A percentile compares a stretch with the other conserved stretches of the same genome.
Conservation (phyloP, 2,888 invertebrate species). For the Dascillus cervinus region DNA sequence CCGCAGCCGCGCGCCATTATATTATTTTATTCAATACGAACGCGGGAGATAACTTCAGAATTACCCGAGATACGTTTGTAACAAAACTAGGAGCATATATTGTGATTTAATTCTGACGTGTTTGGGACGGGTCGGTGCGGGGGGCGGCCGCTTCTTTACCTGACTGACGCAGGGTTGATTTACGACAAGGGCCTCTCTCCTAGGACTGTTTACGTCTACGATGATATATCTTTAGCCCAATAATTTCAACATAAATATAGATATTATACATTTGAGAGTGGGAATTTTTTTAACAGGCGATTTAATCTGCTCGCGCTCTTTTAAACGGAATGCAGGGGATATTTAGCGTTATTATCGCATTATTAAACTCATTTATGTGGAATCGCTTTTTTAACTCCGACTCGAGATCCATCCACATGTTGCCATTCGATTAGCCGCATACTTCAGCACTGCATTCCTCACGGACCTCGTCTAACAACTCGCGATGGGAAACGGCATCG, state of each 20-base stretch:
- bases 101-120: conserved; percentile 6
- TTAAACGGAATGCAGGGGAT: conserved; percentile 14
- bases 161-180: conserved; percentile 24
- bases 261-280: conserved; percentile 25
- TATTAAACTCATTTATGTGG: conserved; percentile 14
- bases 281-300: conserved; percentile 21
- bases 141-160: conserved; percentile 18
- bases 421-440: conserved; percentile 11
- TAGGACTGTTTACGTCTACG: conserved; percentile 22
- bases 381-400: conserved; percentile 10
- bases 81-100: no score
- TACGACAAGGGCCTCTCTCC: conserved; percentile 21
- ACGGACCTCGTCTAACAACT: conserved; percentile 10
- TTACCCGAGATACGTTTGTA: no score
- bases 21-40: no score
- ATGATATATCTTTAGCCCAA: conserved; percentile 22
- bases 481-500: conserved; percentile 12
- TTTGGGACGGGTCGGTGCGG: conserved; percentile 10
- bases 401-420: conserved; percentile 7
- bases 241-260: conserved; percentile 28
- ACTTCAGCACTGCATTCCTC: conserved; percentile 9
- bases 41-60: no score
- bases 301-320: conserved; percentile 21
- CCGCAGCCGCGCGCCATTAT: no score
- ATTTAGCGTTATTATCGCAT: conserved; percentile 17